Percentiles rank a stretch among this genome's conserved stretches.
Evolutionary conservation across 2,797 vertebrate genomes (phyloP).

Genomic region (Eulemur mongoz): DNA sequence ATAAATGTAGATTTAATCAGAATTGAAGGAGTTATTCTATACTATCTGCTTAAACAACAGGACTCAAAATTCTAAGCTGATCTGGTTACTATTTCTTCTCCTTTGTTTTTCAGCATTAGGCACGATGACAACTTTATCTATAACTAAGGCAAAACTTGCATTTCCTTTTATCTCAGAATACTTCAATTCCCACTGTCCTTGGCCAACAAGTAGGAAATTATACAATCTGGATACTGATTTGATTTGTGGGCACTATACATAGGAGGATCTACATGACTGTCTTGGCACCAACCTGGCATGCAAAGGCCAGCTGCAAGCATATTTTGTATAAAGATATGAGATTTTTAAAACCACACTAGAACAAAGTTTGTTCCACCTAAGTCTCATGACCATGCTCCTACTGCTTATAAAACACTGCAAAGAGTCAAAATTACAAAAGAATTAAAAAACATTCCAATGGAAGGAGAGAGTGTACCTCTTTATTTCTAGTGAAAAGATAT

Average conservation of each 20-base stretch:
- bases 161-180: not conserved
- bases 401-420: not conserved
- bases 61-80: not conserved
- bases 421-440: not conserved
- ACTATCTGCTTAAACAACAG: not conserved
- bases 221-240: not conserved
- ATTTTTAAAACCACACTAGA: not conserved
- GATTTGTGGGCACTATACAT: not conserved
- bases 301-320: not conserved
- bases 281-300: not conserved
- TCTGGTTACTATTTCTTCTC: not conserved
- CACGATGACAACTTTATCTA: not conserved
- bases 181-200: not conserved
- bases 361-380: not conserved
- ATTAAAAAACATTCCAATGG: not conserved
- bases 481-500: too few species aligned
- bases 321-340: not conserved
- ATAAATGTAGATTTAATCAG: not conserved
- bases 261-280: not conserved
- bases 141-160: not conserved
- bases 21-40: not conserved
- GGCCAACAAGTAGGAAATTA: not conserved
- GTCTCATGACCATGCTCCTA: not conserved
- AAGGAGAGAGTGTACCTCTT: not conserved
- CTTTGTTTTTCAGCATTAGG: not conserved